Conservation (phyloP, 37 sponge, comb jelly and placozoan genomes). For the Ephydatia muelleri region DNA sequence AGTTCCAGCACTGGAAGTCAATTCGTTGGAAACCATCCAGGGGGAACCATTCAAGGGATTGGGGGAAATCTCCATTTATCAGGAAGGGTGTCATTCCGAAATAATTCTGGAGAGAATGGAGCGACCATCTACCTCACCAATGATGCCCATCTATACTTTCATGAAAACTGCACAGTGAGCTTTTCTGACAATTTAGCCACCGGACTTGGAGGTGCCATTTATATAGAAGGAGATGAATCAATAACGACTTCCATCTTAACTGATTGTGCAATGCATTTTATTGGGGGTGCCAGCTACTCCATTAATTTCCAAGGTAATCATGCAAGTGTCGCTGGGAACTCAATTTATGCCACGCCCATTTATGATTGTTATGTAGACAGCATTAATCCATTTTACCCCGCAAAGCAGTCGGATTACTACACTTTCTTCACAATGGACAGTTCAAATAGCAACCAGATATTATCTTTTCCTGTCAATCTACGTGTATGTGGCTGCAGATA, state of each 20-base stretch:
- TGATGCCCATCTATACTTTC: conserved; percentile 18
- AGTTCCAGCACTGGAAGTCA: conserved; percentile 4
- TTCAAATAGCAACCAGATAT: too few relatives aligned
- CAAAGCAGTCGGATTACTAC: too few relatives aligned
- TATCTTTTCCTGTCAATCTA: too few relatives aligned
- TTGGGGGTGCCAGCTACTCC: background rate
- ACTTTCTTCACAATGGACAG: too few relatives aligned
- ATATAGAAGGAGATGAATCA: conserved; percentile 16
- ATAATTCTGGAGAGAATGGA: conserved; percentile 29
- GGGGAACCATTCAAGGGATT: background rate
- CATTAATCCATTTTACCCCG: too few relatives aligned
- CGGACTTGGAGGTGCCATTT: conserved; percentile 38
- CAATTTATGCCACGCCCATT: conserved; percentile 41
- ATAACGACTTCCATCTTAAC: background rate
- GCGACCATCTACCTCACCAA: conserved; percentile 29
- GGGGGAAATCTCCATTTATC: conserved; percentile 20
- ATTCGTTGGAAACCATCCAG: conserved; percentile 9
- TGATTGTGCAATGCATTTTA: background rate
- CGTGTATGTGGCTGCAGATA: too few relatives aligned
- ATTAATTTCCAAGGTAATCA: conserved; percentile 21
- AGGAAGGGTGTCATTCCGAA: conserved; percentile 11
- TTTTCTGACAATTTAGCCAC: conserved; percentile 13
- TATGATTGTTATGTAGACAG: conserved; percentile 22
- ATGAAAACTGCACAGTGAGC: conserved; percentile 6
- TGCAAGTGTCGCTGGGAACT: conserved; percentile 22